Conservation (phyloP, 64 coral and sea anemone species). For the Montipora foliosa region DNA sequence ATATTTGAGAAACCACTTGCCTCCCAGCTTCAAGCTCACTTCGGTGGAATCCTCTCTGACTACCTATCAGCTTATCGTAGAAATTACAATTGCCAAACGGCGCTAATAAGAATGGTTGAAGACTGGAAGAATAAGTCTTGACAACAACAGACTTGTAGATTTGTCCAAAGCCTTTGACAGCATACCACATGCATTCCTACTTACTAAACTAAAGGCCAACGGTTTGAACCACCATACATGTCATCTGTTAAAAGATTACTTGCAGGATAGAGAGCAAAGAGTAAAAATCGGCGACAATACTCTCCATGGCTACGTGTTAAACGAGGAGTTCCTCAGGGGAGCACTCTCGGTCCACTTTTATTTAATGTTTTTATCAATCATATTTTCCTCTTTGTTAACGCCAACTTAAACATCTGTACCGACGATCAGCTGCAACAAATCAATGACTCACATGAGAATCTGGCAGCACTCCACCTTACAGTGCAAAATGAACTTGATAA, state of each 20-base stretch:
- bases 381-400: slow-evolving; percentile 32
- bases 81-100: slow-evolving; percentile 23
- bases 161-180: slow-evolving; percentile 68
- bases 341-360: slow-evolving; percentile 24
- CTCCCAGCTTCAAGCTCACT: slow-evolving; percentile 2
- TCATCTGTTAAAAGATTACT: slow-evolving; percentile 3
- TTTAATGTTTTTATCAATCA: slow-evolving; percentile 58
- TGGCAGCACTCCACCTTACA: slow-evolving; percentile 7
- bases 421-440: slow-evolving; percentile 57
- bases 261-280: slow-evolving; percentile 34
- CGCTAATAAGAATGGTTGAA: slow-evolving; percentile 34
- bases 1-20: slow-evolving; percentile 26
- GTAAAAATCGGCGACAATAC: slow-evolving; percentile 39
- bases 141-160: slow-evolving; percentile 27
- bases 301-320: slow-evolving; percentile 13
- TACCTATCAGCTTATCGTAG: slow-evolving; percentile 47
- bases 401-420: slow-evolving; percentile 49
- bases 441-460: slow-evolving; percentile 28
- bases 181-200: slow-evolving; percentile 24
- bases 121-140: slow-evolving; percentile 39
- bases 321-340: slow-evolving; percentile 54
- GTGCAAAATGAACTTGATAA: slow-evolving; percentile 33
- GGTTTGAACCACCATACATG: not conserved
- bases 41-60: slow-evolving; percentile 26
- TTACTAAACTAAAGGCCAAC: slow-evolving; percentile 49